Conservation (phyloP, 1,140 invertebrate genomes). For the Drosophila nebulosa region DNA sequence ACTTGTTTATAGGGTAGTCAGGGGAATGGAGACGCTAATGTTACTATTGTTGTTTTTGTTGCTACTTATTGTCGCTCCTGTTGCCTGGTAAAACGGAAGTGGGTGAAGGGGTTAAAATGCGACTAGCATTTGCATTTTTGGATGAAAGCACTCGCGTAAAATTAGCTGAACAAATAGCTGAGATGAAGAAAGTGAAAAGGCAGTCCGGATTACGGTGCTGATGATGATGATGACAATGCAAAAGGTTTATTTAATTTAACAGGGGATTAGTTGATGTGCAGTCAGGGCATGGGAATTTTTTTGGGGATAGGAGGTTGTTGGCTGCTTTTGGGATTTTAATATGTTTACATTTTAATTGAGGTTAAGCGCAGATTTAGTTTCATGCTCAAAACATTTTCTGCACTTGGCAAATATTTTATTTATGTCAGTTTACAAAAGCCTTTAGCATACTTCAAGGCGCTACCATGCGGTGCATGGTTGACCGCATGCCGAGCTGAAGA, state of each 20-base stretch:
- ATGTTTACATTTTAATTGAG: conserved; percentile 77
- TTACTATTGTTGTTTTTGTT: conserved; percentile 1
- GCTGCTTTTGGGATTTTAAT: conserved; percentile 49
- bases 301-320: neutral
- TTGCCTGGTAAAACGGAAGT: neutral
- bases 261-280: conserved; percentile 27
- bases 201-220: neutral
- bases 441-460: conserved; percentile 56
- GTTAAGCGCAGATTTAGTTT: conserved; percentile 67
- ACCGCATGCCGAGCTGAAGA: conserved; percentile 33
- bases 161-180: conserved; percentile 33
- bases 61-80: neutral
- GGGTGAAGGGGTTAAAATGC: conserved; percentile 13
- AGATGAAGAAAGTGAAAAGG: conserved; percentile 19
- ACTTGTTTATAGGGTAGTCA: neutral
- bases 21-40: neutral
- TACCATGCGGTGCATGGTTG: conserved; percentile 28
- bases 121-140: conserved; percentile 54
- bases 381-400: conserved; percentile 18
- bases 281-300: neutral
- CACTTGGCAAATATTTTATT: conserved; percentile 51
- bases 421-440: conserved; percentile 38
- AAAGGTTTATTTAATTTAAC: conserved; percentile 57
- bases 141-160: conserved; percentile 27
- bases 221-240: conserved; percentile 32